A percentile compares a stretch with the other conserved stretches of the same genome.
Evolutionary conservation across 2,797 vertebrate species (phyloP).

Genomic region (Periophthalmus magnuspinnatus): DNA sequence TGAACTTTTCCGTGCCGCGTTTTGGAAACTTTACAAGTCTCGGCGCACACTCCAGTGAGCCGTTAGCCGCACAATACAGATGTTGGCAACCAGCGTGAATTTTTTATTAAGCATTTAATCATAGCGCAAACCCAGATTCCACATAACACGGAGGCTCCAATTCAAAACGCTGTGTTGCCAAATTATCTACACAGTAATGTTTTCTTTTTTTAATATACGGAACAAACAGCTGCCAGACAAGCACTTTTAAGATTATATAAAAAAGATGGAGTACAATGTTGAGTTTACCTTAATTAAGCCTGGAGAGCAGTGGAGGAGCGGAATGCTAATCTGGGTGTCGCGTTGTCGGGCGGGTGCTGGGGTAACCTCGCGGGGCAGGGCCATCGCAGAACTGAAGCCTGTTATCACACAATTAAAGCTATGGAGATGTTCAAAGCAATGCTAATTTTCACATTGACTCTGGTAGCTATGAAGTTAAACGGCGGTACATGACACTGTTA

Average conservation of each 20-base stretch:
- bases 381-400: slow-evolving; percentile 63
- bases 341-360: slow-evolving; percentile 59
- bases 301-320: slow-evolving; percentile 69
- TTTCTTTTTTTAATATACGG: slow-evolving; percentile 80
- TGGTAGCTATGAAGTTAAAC: slow-evolving; percentile 43
- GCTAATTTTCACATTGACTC: slow-evolving; percentile 23
- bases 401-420: slow-evolving; percentile 65
- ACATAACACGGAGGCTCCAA: slow-evolving; percentile 78
- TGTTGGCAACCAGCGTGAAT: slow-evolving; percentile 97
- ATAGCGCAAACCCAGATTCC: slow-evolving; percentile 82
- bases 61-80: slow-evolving; percentile 98
- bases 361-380: slow-evolving; percentile 66
- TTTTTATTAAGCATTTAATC: slow-evolving; percentile 92
- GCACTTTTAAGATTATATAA: slow-evolving; percentile 79
- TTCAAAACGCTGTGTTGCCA: slow-evolving; percentile 78
- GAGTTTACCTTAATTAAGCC: slow-evolving; percentile 83
- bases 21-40: slow-evolving; percentile 99
- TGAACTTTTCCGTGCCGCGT: slow-evolving; percentile 94
- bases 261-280: slow-evolving; percentile 75
- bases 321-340: slow-evolving; percentile 77
- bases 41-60: slow-evolving; percentile 96
- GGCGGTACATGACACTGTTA: background rate
- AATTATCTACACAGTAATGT: slow-evolving; percentile 78
- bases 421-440: slow-evolving; percentile 37
- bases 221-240: slow-evolving; percentile 82